Base-by-base conservation (phyloP, 2,888 invertebrate genomes). In the Ochlodes sylvanus region DNA sequence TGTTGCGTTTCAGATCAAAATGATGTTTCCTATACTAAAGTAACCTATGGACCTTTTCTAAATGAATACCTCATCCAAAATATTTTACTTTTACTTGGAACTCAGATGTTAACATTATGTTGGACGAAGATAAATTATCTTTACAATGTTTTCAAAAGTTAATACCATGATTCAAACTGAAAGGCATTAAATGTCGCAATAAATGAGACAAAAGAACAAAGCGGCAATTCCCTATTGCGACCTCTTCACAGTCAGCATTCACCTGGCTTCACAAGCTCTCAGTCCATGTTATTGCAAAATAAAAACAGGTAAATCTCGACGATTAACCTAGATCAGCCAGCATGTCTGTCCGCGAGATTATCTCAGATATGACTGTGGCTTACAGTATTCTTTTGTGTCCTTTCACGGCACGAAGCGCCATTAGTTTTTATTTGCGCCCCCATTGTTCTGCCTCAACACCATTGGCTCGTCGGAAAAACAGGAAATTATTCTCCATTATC, bases 351-450 rank as follows among this genome's bases (percentile, higher is more conserved):
- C 19, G 60, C 55, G 66, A 70, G 73, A 77, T 78, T 76, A 77
- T 71, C 72, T 73, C 76, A 68, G 75, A 73, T 79, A 74, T 74
- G 75, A 75, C 72, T 73, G 70, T 72, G 72, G 75, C 71, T 71
- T 73, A 74, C 71, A 74, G 74, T 72, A 77, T 78, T 73, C 77
- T 76, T 76, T 78, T 77, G 76, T 76, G 73, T 72, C 69, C 65
- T 71, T 70, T 70, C 72, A 55, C 19, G 61, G 68, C 73, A 69
- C 73, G 69, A 69, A 68, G 67, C 72, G 72, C 75, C 76, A 77
- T 79, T 79, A 78, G 75, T 79, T 78, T 77, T 74, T 76, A 77
- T 67, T 67, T 67, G 67, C 54, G 61, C 32, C 61, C 12, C 60
- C 67, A 61, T 77, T 77, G 76, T 76, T 73, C 72, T 71, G 71